A percentile compares a stretch with the other conserved stretches of the same genome.
These are phyloP conservation scores for Osmoderma eremita DNA, from an alignment of 2,888 invertebrate genomes.

Conservation along the genomic window DNA sequence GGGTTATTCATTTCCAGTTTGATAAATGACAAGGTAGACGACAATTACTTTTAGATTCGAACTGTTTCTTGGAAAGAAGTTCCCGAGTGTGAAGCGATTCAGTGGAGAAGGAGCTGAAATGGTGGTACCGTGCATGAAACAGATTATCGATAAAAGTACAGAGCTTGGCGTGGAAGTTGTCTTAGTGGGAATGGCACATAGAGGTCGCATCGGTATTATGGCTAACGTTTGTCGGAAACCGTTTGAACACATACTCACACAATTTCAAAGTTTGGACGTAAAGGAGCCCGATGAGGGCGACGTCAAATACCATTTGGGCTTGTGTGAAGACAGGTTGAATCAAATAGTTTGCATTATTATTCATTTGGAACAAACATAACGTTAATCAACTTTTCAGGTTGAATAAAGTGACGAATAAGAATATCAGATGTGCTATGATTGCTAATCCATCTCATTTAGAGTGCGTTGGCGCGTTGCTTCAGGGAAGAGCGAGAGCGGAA, in stretches of 20 bases:
- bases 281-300: constrained; percentile 75
- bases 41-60: constrained; percentile 50
- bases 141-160: constrained; percentile 55
- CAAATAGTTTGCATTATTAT: background rate
- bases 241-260: constrained; percentile 17
- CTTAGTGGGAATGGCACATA: constrained; percentile 59
- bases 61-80: constrained; percentile 55
- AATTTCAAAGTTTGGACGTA: constrained; percentile 33
- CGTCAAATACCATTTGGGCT: constrained; percentile 86
- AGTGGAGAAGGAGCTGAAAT: constrained; percentile 58
- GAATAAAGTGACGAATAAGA: constrained; percentile 37
- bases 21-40: background rate
- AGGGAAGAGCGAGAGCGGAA: constrained; percentile 87
- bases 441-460: constrained; percentile 41
- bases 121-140: constrained; percentile 53
- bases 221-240: constrained; percentile 52
- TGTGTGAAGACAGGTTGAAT: constrained; percentile 76
- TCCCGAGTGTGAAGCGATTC: constrained; percentile 56
- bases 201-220: constrained; percentile 61
- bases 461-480: constrained; percentile 59
- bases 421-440: constrained; percentile 28
- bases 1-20: background rate
- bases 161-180: constrained; percentile 54
- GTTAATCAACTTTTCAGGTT: constrained; percentile 18
- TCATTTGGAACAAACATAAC: background rate